These are phyloP conservation scores for Dicerorhinus sumatrensis DNA, from an alignment of 2,113 vertebrate species.

Conservation along the genomic window DNA sequence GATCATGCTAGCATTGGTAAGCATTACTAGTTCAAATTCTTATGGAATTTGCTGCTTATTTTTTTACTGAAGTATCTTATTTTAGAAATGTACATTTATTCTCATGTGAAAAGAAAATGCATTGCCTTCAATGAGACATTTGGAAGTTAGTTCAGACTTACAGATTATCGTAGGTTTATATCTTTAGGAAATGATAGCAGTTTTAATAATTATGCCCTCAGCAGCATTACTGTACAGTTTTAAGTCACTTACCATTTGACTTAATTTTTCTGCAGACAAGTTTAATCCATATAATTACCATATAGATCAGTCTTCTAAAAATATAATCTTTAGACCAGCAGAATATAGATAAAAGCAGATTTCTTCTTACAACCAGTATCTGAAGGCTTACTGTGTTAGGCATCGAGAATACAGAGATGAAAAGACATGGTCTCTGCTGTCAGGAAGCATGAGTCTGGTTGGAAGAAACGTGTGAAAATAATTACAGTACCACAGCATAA, in stretches of 20 bases:
- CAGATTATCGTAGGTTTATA: neutral
- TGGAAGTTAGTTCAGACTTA: neutral
- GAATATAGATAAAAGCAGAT: neutral
- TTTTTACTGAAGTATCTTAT: neutral
- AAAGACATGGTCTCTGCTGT: neutral
- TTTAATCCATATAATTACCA: neutral
- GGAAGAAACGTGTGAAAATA: neutral
- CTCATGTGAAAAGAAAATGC: slow-evolving; percentile 7
- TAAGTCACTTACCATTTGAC: neutral
- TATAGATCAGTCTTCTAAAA: neutral
- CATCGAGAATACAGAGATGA: neutral
- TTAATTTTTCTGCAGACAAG: neutral
- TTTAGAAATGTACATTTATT: neutral
- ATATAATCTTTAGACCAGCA: neutral
- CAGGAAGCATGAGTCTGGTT: neutral
- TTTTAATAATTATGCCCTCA: neutral
- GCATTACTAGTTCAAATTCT: slow-evolving; percentile 72
- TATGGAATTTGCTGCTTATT: neutral
- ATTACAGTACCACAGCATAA: fast-evolving
- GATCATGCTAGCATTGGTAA: slow-evolving; percentile 98
- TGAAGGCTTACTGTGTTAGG: neutral
- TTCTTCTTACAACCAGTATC: neutral
- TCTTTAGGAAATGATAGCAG: neutral
- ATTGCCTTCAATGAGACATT: neutral
- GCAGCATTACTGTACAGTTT: neutral